Conservation (phyloP, 2,113 vertebrate species). For the Grammomys surdaster region DNA sequence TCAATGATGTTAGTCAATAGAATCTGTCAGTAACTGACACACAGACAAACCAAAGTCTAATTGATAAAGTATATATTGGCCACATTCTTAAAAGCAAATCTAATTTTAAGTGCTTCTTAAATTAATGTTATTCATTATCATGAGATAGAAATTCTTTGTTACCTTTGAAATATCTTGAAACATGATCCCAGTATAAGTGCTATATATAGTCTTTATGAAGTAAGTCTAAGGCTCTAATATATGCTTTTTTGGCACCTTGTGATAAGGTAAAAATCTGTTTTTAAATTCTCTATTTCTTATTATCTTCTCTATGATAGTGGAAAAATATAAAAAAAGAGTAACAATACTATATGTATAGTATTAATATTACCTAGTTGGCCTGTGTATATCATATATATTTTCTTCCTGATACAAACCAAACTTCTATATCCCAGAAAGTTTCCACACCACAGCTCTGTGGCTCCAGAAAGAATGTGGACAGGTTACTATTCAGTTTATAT, state of each 20-base stretch:
- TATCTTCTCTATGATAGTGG: conserved; percentile 26
- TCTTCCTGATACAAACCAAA: conserved; percentile 58
- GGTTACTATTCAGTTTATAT: conserved; percentile 2
- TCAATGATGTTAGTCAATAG: background rate
- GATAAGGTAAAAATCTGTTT: conserved; percentile 36
- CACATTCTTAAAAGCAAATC: conserved; percentile 45
- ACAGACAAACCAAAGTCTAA: background rate
- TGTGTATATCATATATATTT: conserved; percentile 55
- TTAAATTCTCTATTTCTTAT: conserved; percentile 52
- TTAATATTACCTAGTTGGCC: conserved; percentile 39
- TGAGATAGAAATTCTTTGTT: conserved; percentile 33
- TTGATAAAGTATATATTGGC: background rate
- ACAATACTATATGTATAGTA: conserved; percentile 12
- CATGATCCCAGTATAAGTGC: conserved; percentile 6
- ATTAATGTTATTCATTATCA: background rate
- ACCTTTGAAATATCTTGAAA: conserved; percentile 47
- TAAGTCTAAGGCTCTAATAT: conserved; percentile 51
- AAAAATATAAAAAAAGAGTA: conserved; percentile 33
- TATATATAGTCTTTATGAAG: background rate
- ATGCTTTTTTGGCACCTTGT: background rate
- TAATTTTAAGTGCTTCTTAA: background rate
- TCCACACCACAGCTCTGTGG: conserved; percentile 42
- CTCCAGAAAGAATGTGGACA: conserved; percentile 29
- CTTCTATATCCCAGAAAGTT: conserved; percentile 16
- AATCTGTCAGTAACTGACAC: background rate